Base-by-base conservation (phyloP, 1,140 invertebrate genomes). In the Nixonia krombeini region DNA sequence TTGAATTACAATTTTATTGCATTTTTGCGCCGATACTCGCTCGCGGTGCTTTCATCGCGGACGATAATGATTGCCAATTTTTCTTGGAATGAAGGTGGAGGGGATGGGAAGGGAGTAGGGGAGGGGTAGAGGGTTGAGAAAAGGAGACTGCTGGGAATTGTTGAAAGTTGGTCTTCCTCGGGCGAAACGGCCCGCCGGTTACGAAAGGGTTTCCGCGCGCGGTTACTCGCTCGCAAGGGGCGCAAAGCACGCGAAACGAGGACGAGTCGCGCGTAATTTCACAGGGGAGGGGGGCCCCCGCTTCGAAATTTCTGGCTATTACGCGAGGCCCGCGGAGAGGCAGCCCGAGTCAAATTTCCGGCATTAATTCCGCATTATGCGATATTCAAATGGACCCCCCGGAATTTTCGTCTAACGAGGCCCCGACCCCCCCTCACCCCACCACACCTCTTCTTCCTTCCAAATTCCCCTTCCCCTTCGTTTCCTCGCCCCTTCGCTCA, bases 301-400 rank as follows among this genome's bases (percentile, higher is more conserved):
- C n/a, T 16, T 44, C 31, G 62, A 44, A 55, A 55, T 44, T 42
- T 44, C 29, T 10, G 16, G 4, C 23, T 18, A 57, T 57, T 66
- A 56, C 47, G n/a, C n/a, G n/a, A n/a, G 21, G 63, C 50, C 42
- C 55, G 44, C 40, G 35, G 52, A 53, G 45, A 50, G 33, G n/a
- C n/a, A n/a, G n/a, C n/a, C n/a, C n/a, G n/a, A 45, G 37, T 69
- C 75, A 78, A 77, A 75, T 79, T 77, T 82, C 74, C 75, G 75
- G 69, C 75, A 80, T 81, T 81, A 80, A 82, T 78, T 79, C 73
- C 73, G 71, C 73, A 80, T 82, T 80, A 80, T 79, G 73, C 78
- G 75, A 80, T 78, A 81, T 82, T 82, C 75, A 82, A 81, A 82
- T 81, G 70, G 68, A 72, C 74, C 66, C 64, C 69, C 70, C 68